Evolutionary conservation across 1,140 invertebrate species (phyloP).

Genomic region (Drosophila baimaii): DNA sequence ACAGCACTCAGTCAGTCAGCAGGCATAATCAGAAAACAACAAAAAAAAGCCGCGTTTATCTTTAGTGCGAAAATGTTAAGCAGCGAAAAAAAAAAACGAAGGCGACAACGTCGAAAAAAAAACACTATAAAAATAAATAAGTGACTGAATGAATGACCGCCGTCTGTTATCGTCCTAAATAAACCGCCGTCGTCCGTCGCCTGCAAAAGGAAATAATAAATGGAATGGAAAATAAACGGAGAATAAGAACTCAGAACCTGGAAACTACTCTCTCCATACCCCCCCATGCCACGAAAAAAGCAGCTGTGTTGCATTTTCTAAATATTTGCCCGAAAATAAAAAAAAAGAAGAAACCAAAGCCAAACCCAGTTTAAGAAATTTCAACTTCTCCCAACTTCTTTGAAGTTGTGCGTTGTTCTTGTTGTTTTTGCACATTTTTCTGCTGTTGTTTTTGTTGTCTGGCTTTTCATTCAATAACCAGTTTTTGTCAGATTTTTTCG

Average conservation of each 20-base stretch:
- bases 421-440: constrained; percentile 68
- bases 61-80: constrained; percentile 43
- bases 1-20: constrained; percentile 17
- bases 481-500: constrained; percentile 63
- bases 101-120: constrained; percentile 23
- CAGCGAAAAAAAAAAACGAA: neutral
- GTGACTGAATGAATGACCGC: constrained; percentile 16
- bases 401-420: constrained; percentile 51
- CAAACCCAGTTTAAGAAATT: constrained; percentile 63
- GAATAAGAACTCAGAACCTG: constrained; percentile 8
- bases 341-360: constrained; percentile 15
- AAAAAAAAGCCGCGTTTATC: constrained; percentile 42
- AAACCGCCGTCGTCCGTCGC: constrained; percentile 5
- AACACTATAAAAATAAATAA: constrained; percentile 58
- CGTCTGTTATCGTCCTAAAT: constrained; percentile 49
- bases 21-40: constrained; percentile 14
- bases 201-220: constrained; percentile 25
- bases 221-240: constrained; percentile 9
- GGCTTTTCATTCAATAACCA: constrained; percentile 83
- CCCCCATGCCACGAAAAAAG: constrained; percentile 20
- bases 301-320: constrained; percentile 72
- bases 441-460: constrained; percentile 50
- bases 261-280: neutral
- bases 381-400: constrained; percentile 61
- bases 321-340: constrained; percentile 59